Base-by-base conservation (phyloP, 2,797 vertebrate genomes). In the Muraenolepis orangiensis region DNA sequence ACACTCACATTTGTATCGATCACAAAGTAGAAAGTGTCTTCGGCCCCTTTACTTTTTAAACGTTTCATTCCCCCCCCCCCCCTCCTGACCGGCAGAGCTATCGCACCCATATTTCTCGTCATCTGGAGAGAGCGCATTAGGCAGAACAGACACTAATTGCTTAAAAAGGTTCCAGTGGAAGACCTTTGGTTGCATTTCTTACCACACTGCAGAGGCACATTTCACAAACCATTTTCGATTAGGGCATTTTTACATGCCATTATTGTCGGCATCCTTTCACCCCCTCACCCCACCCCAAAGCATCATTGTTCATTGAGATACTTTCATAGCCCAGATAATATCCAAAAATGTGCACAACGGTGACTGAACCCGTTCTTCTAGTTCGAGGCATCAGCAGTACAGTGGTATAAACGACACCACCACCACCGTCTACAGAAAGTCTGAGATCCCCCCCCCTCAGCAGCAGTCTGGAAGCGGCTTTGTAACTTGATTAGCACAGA, bases 401-500 rank as follows among this genome's bases (percentile, higher is more conserved):
- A 29, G 66, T 29, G 2, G 32, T 8, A n/a, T 8, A 16, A 51
- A 72, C 40, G 73, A 13, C 57, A 72, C 76, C 29, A 11, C n/a
- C n/a, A n/a, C n/a, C n/a, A 79, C 61, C 75, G 36, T 32, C 8
- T 30, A 46, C n/a, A 77, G 81, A 84, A 30, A 74, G 66, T 23
- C 34, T 71, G 11, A 78, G 68, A 69, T 36, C 32, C 64, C 75
- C 66, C n/a, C n/a, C n/a, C n/a, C n/a, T n/a, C n/a, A 75, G 68
- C 64, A 72, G 36, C 64, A 30, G 70, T 78, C 71, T 72, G 69
- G 31, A 76, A 75, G 80, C 73, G 70, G 75, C 76, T 79, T 72
- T 70, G 75, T 80, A 80, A 87, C 82, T 85, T 79, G 69, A 85
- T 85, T 84, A 85, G 77, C 78, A 84, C 31, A 4, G 81, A 79